Evolutionary conservation across 2,113 vertebrate genomes (phyloP).

Genomic region (Mustela lutreola): DNA sequence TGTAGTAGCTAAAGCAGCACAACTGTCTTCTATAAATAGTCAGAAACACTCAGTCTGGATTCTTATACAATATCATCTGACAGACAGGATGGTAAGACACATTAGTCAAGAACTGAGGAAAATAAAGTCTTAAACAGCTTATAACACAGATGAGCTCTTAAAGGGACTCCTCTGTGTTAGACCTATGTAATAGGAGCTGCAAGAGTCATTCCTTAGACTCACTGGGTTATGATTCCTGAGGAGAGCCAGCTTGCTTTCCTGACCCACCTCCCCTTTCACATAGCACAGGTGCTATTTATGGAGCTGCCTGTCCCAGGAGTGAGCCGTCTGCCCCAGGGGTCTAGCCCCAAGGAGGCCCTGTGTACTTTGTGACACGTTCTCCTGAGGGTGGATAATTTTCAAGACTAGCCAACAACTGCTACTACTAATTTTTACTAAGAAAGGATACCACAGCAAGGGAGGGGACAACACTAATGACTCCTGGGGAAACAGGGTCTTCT

Average conservation of each 20-base stretch:
- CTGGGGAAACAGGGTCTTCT: not conserved
- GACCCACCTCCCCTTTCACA: not conserved
- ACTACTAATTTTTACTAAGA: constrained; percentile 32
- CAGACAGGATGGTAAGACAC: not conserved
- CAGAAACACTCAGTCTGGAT: constrained; percentile 46
- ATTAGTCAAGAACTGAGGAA: not conserved
- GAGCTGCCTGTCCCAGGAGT: not conserved
- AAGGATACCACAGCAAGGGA: not conserved
- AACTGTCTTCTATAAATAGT: constrained; percentile 74
- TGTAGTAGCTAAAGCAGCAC: not conserved
- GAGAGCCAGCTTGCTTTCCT: not conserved
- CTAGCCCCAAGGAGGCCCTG: not conserved
- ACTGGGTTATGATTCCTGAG: not conserved
- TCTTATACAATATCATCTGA: constrained; percentile 66
- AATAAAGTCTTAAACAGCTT: not conserved
- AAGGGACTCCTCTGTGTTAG: not conserved
- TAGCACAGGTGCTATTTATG: constrained; percentile 68
- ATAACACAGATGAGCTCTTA: not conserved
- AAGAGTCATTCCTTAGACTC: not conserved
- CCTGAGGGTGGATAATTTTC: not conserved
- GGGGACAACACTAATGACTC: not conserved
- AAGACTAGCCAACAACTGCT: constrained; percentile 49
- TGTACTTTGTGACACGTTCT: not conserved
- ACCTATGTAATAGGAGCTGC: not conserved
- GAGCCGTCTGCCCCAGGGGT: not conserved